phyloP scores from a whole-genome alignment of 2,113 vertebrate genomes.

The Osmerus mordax region DNA sequence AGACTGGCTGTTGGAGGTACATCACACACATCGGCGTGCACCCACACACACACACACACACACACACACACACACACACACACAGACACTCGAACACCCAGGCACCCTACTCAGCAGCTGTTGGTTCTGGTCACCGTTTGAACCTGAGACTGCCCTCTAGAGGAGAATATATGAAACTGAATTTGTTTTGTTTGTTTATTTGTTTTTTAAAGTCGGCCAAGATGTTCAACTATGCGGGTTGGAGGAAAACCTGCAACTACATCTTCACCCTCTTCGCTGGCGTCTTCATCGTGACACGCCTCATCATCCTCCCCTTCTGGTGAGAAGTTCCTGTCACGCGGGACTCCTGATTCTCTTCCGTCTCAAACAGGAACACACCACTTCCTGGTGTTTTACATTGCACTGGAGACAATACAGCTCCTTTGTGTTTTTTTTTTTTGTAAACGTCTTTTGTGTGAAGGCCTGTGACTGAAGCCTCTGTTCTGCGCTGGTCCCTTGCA shows the following conservation, averaged over 20 bases:
- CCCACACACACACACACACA: background rate
- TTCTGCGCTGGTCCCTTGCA: slow-evolving; percentile 57
- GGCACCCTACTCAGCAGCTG: too few relatives aligned
- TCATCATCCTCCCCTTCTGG: slow-evolving; percentile 93
- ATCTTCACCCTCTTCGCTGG: slow-evolving; percentile 87
- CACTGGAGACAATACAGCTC: background rate
- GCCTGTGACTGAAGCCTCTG: slow-evolving; percentile 52
- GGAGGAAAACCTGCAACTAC: slow-evolving; percentile 89
- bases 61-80: background rate
- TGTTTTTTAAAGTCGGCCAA: slow-evolving; percentile 80
- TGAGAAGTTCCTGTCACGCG: slow-evolving; percentile 58
- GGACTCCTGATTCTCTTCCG: background rate
- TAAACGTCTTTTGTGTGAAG: slow-evolving; percentile 44
- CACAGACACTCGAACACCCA: too few relatives aligned
- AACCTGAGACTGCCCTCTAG: slow-evolving; percentile 52
- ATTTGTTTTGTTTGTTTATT: background rate
- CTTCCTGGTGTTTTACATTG: background rate
- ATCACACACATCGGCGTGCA: background rate
- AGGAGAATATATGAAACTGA: slow-evolving; percentile 15
- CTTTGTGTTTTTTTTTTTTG: slow-evolving; percentile 1
- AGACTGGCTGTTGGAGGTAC: slow-evolving; percentile 91
- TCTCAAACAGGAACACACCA: background rate
- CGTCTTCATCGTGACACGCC: slow-evolving; percentile 87
- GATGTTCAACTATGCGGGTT: slow-evolving; percentile 96
- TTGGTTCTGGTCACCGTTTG: background rate